These are phyloP conservation scores for Enteromius paludinosus DNA, from an alignment of 2,797 vertebrate species.

Conservation along the genomic window DNA sequence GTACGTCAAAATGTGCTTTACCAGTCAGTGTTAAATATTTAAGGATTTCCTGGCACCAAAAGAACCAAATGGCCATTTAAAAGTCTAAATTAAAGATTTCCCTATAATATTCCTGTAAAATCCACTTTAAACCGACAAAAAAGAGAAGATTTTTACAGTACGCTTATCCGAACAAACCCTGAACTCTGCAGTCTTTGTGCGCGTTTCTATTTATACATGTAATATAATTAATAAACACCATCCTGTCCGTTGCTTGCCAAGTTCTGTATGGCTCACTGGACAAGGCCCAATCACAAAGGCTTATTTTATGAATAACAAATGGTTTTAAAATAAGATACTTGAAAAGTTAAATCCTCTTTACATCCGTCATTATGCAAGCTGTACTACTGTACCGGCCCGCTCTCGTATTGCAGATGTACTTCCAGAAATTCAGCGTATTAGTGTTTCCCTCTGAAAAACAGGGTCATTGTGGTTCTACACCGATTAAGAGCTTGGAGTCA, in stretches of 20 bases:
- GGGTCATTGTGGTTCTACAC: neutral
- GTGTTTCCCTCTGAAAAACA: constrained; percentile 11
- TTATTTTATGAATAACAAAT: constrained; percentile 15
- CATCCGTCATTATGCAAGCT: neutral
- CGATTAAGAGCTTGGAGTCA: constrained; percentile 26
- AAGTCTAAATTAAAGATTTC: constrained; percentile 4
- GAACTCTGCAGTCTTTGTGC: constrained; percentile 22
- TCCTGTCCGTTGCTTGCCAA: neutral
- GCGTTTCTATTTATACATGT: neutral
- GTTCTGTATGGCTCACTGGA: constrained; percentile 27
- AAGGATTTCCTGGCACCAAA: constrained; percentile 39
- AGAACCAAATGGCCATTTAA: constrained; percentile 32
- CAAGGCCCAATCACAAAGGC: constrained; percentile 15
- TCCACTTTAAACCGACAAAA: constrained; percentile 1
- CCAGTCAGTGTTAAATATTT: constrained; percentile 20
- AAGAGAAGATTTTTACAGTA: constrained; percentile 22
- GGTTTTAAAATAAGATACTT: constrained; percentile 18
- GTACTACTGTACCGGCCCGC: neutral
- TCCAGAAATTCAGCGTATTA: neutral
- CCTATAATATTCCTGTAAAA: neutral
- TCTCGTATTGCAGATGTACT: constrained; percentile 20
- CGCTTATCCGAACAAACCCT: constrained; percentile 19
- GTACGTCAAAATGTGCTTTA: constrained; percentile 30
- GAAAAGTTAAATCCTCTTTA: constrained; percentile 9
- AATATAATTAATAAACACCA: constrained; percentile 5